Evolutionary conservation across 2,113 vertebrate species (phyloP).

Genomic region (Xenotilapia leptura): DNA sequence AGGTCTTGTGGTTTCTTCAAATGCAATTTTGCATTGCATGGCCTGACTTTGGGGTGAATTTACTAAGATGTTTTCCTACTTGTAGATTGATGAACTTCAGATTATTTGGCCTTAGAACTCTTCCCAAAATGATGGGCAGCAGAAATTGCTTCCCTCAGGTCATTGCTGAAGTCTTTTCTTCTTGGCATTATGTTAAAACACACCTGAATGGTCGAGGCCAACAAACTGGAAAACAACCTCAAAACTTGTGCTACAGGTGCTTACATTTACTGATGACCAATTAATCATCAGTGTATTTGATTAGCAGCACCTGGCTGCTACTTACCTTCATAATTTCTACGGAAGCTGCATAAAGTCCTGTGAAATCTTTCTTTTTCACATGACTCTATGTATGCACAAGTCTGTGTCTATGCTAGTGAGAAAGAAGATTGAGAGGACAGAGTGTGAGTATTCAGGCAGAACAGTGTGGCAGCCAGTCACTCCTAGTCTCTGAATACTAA

Average conservation of each 20-base stretch:
- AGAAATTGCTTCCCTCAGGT: not conserved
- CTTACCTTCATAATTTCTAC: not conserved
- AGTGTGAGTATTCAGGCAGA: conserved; percentile 24
- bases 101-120: not conserved
- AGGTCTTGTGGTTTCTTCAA: not conserved
- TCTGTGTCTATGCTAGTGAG: not conserved
- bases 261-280: not conserved
- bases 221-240: not conserved
- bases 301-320: not conserved
- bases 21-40: not conserved
- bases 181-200: not conserved
- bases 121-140: not conserved
- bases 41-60: not conserved
- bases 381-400: not conserved
- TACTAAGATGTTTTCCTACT: not conserved
- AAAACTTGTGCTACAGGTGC: not conserved
- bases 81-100: not conserved
- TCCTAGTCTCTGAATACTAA: conserved; percentile 26
- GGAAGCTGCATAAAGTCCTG: not conserved
- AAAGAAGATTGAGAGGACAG: not conserved
- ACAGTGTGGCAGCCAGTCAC: conserved; percentile 20
- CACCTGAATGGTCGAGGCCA: not conserved
- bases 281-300: not conserved
- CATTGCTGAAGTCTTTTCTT: not conserved
- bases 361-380: not conserved